Evolutionary conservation across 2,797 vertebrate species (phyloP).

Genomic region (Fistularia tabacaria): DNA sequence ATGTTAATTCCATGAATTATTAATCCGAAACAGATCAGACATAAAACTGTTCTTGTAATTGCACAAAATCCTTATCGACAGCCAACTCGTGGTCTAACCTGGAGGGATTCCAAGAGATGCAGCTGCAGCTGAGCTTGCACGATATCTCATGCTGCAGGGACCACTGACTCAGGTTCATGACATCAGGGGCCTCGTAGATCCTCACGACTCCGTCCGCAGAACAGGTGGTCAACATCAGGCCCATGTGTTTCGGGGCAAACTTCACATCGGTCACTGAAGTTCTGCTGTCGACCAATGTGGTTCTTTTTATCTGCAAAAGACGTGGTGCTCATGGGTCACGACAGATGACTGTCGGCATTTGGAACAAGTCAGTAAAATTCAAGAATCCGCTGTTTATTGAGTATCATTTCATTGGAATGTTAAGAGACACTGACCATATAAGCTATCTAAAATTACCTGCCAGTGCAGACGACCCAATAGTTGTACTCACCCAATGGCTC

Average conservation of each 20-base stretch:
- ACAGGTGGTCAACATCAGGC: constrained; percentile 94
- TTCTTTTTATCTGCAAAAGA: constrained; percentile 88
- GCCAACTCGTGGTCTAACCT: constrained; percentile 71
- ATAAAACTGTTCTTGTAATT: not conserved
- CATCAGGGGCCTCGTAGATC: constrained; percentile 95
- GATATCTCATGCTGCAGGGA: constrained; percentile 97
- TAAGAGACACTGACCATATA: not conserved
- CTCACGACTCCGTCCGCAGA: constrained; percentile 94
- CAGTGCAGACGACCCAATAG: not conserved
- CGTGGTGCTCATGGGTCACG: not conserved
- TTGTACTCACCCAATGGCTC: constrained; percentile 92
- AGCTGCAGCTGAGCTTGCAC: constrained; percentile 96
- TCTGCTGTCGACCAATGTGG: constrained; percentile 94
- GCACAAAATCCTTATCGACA: not conserved
- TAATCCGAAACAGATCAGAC: not conserved
- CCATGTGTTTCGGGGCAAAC: constrained; percentile 98
- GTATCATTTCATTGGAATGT: not conserved
- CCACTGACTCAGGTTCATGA: constrained; percentile 99
- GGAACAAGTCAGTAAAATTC: not conserved
- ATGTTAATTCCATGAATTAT: too few species aligned
- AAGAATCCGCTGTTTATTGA: not conserved
- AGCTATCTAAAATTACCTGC: not conserved
- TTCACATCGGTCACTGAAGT: constrained; percentile 98
- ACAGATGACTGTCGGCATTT: not conserved
- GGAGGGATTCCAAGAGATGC: constrained; percentile 99